Evolutionary conservation across 2,113 vertebrate species (phyloP).

Genomic region (Rhadina sibilatrix): DNA sequence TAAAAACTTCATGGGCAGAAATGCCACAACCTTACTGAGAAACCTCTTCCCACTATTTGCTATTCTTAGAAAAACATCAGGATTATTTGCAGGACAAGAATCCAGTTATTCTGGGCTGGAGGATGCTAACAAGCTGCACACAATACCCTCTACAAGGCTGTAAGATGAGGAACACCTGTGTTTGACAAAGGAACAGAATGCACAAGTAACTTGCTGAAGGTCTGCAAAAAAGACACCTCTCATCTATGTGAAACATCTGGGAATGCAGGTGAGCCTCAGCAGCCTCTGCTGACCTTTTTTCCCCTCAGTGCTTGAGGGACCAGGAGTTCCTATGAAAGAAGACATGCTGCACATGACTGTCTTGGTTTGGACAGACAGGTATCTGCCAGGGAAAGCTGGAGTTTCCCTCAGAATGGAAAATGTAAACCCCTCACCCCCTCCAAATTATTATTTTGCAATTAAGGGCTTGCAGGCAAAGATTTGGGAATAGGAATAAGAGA

Average conservation of each 20-base stretch:
- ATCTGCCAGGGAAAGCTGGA: no score
- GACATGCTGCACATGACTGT: not conserved
- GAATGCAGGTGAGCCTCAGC: not conserved
- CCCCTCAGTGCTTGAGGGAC: not conserved
- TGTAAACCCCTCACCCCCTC: no score
- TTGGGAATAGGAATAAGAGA: no score
- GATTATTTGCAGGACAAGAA: not conserved
- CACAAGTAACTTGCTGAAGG: not conserved
- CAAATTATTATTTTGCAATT: no score
- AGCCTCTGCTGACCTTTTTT: not conserved
- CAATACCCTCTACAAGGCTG: not conserved
- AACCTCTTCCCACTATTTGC: not conserved
- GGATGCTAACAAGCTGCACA: not conserved
- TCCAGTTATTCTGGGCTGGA: not conserved
- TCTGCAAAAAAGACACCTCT: not conserved
- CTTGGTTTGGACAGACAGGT: no score
- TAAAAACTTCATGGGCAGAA: not conserved
- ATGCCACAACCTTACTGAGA: not conserved
- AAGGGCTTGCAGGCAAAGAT: no score
- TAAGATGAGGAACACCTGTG: not conserved
- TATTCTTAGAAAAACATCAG: not conserved
- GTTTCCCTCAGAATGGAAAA: no score
- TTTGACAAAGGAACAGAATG: not conserved
- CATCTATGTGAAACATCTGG: fast-evolving
- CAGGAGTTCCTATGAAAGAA: not conserved